Conservation (phyloP, 2,113 vertebrate species). For the Neotoma lepida region DNA sequence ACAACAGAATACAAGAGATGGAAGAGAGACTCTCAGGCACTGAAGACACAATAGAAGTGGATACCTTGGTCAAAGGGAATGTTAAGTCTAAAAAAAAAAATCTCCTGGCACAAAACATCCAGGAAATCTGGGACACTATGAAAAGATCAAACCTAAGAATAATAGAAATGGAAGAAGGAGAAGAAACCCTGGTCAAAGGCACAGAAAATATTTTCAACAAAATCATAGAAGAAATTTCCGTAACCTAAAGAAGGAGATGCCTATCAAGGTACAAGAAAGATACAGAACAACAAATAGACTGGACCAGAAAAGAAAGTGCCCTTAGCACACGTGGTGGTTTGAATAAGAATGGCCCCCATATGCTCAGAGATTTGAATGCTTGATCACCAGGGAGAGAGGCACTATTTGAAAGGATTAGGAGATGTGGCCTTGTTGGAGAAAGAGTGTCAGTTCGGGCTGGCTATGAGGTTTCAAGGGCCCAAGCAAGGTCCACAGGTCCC, state of each 20-base stretch:
- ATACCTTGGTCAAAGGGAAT: too few species aligned
- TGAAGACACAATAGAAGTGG: too few species aligned
- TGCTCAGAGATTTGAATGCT: neutral
- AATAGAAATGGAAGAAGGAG: too few species aligned
- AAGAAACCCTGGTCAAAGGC: too few species aligned
- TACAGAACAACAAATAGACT: neutral
- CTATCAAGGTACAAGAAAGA: neutral
- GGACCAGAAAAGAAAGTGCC: neutral
- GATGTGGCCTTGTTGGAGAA: neutral
- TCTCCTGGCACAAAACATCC: too few species aligned
- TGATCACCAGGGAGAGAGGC: neutral
- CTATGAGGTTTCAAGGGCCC: neutral
- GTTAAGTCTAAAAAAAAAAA: too few species aligned
- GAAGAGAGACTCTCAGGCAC: too few species aligned
- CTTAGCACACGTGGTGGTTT: neutral
- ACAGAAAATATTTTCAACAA: too few species aligned
- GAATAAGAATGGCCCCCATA: neutral
- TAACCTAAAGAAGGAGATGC: neutral
- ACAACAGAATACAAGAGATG: too few species aligned
- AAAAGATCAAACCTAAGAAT: too few species aligned
- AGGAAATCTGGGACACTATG: too few species aligned
- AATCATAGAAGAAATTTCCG: neutral
- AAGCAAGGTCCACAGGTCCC: neutral
- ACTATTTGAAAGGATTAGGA: neutral
- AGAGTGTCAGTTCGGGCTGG: neutral